Evolutionary conservation across 2,888 invertebrate genomes (phyloP), one percentile per base, ranked within the genome.

Genomic region (Chrysomela aeneicollis): DNA sequence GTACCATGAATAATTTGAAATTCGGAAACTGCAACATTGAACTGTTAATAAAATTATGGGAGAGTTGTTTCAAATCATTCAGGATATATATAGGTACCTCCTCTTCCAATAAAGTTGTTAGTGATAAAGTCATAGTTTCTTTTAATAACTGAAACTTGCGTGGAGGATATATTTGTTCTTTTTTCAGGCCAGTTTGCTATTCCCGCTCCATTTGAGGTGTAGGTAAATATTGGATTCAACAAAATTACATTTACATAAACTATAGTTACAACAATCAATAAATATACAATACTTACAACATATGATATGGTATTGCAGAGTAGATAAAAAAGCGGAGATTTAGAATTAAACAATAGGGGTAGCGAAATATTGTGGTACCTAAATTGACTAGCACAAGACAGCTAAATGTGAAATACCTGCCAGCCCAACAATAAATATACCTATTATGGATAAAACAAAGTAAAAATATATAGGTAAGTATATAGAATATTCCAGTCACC

Each of bases 301-400:
- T 12, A 57, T n/a, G 26, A 47, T 57, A 26, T 46, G 37, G 21
- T 46, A 53, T 53, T 18, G 17, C 17, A 9, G n/a, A 42, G 42
- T 42, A n/a, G n/a, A n/a, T 6, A 42, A 42, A 15, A 42, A 42
- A 42, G 42, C 42, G 10, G 6, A 42, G 3, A 42, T 42, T 42
- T n/a, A 15, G 15, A 42, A 15, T 42, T 15, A 42, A 42, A 42
- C 42, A 12, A 42, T 26, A 26, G 6, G 42, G 42, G 42, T 42
- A 42, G n/a, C 42, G 42, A 59, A 53, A 63, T 53, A 57, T 30
- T 54, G 19, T 19, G 35, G 54, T n/a, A 54, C 53, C 57, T 54
- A 62, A 66, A 63, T 60, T 66, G 66, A 66, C 66, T 66, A 66
- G 66, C 60, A 63, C 51, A 54, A 49, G 19, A 18, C 32, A 53